Conservation (phyloP, 2,113 vertebrate genomes). For the Aptenodytes patagonicus region DNA sequence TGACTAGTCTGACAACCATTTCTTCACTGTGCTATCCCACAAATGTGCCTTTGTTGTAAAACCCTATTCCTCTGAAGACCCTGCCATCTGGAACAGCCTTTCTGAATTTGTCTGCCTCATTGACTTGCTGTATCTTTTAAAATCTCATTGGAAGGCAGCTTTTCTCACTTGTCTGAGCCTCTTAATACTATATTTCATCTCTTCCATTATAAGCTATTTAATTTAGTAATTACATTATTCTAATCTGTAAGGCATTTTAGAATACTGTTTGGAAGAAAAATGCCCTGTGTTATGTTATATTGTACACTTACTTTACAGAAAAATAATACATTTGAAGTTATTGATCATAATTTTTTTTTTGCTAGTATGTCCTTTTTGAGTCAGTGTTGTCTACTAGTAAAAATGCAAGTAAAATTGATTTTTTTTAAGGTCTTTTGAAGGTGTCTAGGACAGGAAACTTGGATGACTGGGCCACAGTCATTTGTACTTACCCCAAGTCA, state of each 20-base stretch:
- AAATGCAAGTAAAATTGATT: not conserved
- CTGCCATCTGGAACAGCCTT: conserved; percentile 27
- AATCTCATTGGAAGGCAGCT: conserved; percentile 18
- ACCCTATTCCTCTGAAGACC: not conserved
- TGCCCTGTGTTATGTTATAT: not conserved
- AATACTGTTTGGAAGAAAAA: not conserved
- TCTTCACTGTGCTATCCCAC: not conserved
- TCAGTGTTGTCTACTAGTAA: not conserved
- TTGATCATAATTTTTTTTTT: not conserved
- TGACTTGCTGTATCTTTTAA: conserved; percentile 21
- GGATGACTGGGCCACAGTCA: not conserved
- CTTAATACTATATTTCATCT: not conserved
- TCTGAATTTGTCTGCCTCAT: conserved; percentile 13
- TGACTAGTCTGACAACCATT: not conserved
- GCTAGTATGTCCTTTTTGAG: not conserved
- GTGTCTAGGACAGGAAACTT: not conserved
- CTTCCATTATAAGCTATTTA: conserved; percentile 25
- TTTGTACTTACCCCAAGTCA: not conserved
- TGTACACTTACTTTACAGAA: not conserved
- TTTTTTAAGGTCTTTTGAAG: not conserved
- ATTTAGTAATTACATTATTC: conserved; percentile 28
- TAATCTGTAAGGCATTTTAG: not conserved
- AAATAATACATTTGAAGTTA: not conserved
- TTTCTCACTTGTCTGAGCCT: conserved; percentile 11
- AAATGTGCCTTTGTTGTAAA: not conserved